phyloP scores from a whole-genome alignment of 1,140 invertebrate genomes.

The Drosophila repleta region DNA sequence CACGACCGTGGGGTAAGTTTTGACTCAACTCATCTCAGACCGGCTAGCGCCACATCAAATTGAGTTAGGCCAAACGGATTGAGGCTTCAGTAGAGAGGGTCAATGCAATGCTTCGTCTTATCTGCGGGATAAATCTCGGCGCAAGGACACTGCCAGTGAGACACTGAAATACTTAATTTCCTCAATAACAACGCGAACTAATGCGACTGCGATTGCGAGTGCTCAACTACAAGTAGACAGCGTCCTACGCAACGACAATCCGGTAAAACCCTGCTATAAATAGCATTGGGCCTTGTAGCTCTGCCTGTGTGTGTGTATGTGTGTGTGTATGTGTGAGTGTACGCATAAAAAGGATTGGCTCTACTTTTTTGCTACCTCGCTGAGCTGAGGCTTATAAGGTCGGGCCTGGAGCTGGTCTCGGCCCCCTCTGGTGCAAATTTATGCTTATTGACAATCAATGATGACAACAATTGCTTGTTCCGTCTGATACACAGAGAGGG shows the following conservation, averaged over 20 bases:
- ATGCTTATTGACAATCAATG: slow-evolving; percentile 84
- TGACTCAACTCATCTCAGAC: no score
- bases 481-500: slow-evolving; percentile 48
- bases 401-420: background rate
- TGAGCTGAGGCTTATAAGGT: slow-evolving; percentile 14
- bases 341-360: slow-evolving; percentile 42
- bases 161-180: slow-evolving; percentile 52
- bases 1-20: slow-evolving; percentile 94
- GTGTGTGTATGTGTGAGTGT: background rate
- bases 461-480: slow-evolving; percentile 83
- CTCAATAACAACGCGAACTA: slow-evolving; percentile 28
- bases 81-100: slow-evolving; percentile 22
- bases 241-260: slow-evolving; percentile 52
- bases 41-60: background rate
- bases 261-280: slow-evolving; percentile 30
- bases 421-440: slow-evolving; percentile 81
- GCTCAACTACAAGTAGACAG: slow-evolving; percentile 24
- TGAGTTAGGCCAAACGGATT: background rate
- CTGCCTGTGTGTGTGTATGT: background rate
- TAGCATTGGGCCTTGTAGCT: slow-evolving; percentile 14
- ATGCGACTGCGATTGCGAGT: slow-evolving; percentile 14
- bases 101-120: slow-evolving; percentile 36
- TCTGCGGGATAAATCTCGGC: slow-evolving; percentile 39
- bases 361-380: slow-evolving; percentile 29
- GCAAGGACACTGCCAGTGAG: slow-evolving; percentile 44